phyloP scores from a whole-genome alignment of 2,888 invertebrate genomes.

The Eledona agricola region DNA sequence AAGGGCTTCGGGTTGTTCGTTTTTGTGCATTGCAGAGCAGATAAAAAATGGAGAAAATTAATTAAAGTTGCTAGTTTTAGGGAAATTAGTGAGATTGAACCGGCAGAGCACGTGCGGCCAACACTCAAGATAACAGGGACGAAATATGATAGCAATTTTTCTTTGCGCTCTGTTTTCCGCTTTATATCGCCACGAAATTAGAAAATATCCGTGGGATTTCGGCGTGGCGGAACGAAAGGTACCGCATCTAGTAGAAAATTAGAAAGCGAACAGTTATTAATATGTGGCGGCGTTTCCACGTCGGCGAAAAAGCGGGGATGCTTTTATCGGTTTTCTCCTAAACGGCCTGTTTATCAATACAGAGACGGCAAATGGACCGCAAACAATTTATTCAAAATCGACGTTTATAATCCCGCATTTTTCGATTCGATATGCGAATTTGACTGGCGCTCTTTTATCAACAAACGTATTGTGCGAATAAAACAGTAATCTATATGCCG shows the following conservation, averaged over 20 bases:
- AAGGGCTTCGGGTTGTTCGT: no score
- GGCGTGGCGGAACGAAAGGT: no score
- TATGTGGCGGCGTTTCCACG: not conserved
- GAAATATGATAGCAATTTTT: slow-evolving; percentile 5
- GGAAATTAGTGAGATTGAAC: not conserved
- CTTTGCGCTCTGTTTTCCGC: not conserved
- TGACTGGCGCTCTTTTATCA: slow-evolving; percentile 12
- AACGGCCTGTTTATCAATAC: slow-evolving; percentile 24
- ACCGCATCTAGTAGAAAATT: no score
- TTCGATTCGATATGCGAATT: slow-evolving; percentile 3
- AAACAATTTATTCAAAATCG: slow-evolving; percentile 27
- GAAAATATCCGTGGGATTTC: slow-evolving; percentile 5
- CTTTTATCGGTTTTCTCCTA: slow-evolving; percentile 20
- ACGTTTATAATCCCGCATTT: slow-evolving; percentile 8
- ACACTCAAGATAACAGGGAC: not conserved
- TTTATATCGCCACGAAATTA: slow-evolving; percentile 2
- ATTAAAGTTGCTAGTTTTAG: not conserved
- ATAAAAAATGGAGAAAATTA: no score
- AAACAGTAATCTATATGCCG: slow-evolving; percentile 19
- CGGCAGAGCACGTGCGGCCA: not conserved
- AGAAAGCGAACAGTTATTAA: no score
- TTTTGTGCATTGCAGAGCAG: no score
- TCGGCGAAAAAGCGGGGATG: slow-evolving; percentile 2
- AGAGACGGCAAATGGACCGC: slow-evolving; percentile 14
- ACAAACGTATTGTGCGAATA: slow-evolving; percentile 15